These are phyloP conservation scores for Pygocentrus nattereri DNA, from an alignment of 2,797 vertebrate genomes.

Conservation along the genomic window DNA sequence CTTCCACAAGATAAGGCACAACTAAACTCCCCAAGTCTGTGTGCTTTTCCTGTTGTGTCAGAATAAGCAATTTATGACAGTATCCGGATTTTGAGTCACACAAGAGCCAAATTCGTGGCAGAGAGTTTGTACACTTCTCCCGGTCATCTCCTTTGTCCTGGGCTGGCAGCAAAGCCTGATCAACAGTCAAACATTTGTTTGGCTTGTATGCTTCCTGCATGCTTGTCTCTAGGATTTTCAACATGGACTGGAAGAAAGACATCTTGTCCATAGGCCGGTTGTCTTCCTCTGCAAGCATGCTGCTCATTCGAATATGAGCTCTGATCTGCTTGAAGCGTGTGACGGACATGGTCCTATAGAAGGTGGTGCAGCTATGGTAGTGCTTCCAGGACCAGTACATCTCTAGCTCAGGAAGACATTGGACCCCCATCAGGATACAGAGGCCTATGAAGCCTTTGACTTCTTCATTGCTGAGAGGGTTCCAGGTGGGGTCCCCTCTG, in stretches of 20 bases:
- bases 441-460: conserved; percentile 80
- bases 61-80: conserved; percentile 79
- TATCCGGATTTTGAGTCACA: conserved; percentile 86
- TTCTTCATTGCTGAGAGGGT: conserved; percentile 70
- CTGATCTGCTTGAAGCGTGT: conserved; percentile 78
- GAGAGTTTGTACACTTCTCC: conserved; percentile 56
- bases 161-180: conserved; percentile 74
- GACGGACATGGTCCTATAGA: conserved; percentile 77
- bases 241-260: conserved; percentile 75
- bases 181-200: conserved; percentile 77
- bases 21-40: conserved; percentile 69
- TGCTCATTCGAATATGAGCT: conserved; percentile 74
- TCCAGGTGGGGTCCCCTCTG: conserved; percentile 64
- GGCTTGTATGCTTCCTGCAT: conserved; percentile 76
- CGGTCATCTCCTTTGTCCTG: conserved; percentile 63
- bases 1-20: conserved; percentile 71
- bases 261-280: conserved; percentile 63
- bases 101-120: conserved; percentile 81
- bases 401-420: conserved; percentile 70
- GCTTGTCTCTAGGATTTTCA: conserved; percentile 68
- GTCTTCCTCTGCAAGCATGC: conserved; percentile 54
- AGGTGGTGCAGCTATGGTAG: conserved; percentile 74
- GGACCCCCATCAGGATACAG: conserved; percentile 78
- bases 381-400: conserved; percentile 80
- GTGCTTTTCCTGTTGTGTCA: conserved; percentile 55